A percentile compares a stretch with the other conserved stretches of the same genome.
Evolutionary conservation across 30 jellyfish, hydroid and myxozoan genomes (phyloP).

Genomic region (Aurelia sp.): DNA sequence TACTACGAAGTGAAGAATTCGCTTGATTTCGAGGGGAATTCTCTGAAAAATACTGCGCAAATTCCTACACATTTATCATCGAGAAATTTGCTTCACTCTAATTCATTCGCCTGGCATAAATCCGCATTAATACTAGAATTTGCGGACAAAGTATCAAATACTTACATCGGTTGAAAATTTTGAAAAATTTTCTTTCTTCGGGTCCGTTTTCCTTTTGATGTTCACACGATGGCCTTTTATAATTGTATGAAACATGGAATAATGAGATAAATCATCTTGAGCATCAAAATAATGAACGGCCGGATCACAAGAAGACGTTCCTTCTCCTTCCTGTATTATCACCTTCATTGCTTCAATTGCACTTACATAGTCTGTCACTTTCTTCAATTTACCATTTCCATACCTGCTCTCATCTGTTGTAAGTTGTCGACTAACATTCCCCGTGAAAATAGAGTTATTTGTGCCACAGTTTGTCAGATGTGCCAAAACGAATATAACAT

Average conservation of each 20-base stretch:
- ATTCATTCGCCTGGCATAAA: no score
- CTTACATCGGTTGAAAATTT: conserved; percentile 29
- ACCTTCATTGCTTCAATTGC: conserved; percentile 50
- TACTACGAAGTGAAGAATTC: no score
- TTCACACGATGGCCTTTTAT: conserved; percentile 9
- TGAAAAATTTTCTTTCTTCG: neutral
- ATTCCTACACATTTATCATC: no score
- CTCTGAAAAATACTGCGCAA: no score
- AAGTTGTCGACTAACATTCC: conserved; percentile 31
- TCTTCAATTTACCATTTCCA: conserved; percentile 54
- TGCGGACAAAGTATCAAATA: neutral
- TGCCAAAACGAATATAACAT: conserved; percentile 30
- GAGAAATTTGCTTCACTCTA: no score
- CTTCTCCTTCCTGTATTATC: conserved; percentile 66
- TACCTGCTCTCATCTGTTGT: conserved; percentile 45
- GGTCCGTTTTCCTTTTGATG: neutral
- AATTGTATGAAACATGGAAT: conserved; percentile 51
- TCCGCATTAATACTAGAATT: no score
- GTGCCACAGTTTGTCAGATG: conserved; percentile 60
- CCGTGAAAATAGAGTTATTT: conserved; percentile 51
- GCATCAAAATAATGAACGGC: conserved; percentile 42
- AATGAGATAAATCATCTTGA: conserved; percentile 58
- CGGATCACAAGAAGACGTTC: conserved; percentile 67
- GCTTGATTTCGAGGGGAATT: no score
- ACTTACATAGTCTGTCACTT: conserved; percentile 50